Conservation (phyloP, 2,797 vertebrate species). For the Pipistrellus pygmaeus region DNA sequence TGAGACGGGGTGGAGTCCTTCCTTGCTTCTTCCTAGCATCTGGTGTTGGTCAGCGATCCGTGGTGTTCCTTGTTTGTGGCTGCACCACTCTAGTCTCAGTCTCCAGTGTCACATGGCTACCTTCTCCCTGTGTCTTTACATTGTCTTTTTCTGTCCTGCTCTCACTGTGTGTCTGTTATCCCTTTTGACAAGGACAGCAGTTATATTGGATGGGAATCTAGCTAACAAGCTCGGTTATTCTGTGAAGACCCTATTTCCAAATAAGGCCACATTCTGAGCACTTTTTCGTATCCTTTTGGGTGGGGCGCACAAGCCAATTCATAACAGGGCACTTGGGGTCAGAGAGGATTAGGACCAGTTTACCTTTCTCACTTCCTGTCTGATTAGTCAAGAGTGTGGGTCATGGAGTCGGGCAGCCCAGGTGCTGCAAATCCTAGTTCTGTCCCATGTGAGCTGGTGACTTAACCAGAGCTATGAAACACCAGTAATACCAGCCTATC, state of each 20-base stretch:
- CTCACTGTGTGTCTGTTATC: background rate
- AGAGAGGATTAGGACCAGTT: background rate
- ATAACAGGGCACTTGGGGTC: background rate
- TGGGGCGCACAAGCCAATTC: background rate
- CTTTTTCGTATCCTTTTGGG: background rate
- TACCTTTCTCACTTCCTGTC: background rate
- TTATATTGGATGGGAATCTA: background rate
- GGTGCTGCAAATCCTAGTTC: background rate
- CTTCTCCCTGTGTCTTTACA: background rate
- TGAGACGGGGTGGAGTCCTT: background rate
- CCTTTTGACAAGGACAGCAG: background rate
- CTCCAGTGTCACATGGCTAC: background rate
- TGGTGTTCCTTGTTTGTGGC: background rate
- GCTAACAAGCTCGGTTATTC: background rate
- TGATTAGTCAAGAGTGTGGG: background rate
- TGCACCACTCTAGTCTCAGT: background rate
- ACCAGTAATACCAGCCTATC: background rate
- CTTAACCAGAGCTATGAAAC: background rate
- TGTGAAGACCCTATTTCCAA: background rate
- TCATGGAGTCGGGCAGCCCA: background rate
- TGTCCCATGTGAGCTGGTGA: accelerated
- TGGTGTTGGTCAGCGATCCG: background rate
- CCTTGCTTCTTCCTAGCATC: background rate
- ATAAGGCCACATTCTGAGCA: background rate
- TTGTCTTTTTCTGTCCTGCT: background rate